Conservation (phyloP, 1,140 invertebrate genomes). For the Drosophila pallidifrons region DNA sequence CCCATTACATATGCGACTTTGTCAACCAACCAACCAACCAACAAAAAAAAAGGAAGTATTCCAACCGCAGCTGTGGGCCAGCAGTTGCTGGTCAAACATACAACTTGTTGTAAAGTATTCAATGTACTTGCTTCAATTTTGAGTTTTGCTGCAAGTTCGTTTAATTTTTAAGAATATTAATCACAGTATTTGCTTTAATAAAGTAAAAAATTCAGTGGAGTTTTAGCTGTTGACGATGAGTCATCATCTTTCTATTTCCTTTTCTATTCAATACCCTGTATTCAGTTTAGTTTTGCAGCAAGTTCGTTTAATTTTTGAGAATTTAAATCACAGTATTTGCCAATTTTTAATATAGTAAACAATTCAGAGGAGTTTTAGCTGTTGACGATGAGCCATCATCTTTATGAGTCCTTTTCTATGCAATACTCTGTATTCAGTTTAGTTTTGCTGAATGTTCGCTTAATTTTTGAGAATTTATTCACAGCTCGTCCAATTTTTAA, state of each 20-base stretch:
- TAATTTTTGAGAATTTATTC: too few relatives aligned
- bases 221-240: too few relatives aligned
- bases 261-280: constrained; percentile 3
- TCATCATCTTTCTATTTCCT: not conserved
- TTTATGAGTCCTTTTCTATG: not conserved
- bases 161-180: too few relatives aligned
- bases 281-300: constrained; percentile 12
- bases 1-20: constrained; percentile 73
- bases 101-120: not conserved
- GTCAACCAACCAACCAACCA: constrained; percentile 30
- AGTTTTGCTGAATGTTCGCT: too few relatives aligned
- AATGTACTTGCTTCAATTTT: not conserved
- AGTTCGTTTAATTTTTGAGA: not conserved
- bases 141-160: not conserved
- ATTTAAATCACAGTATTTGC: constrained; percentile 3
- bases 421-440: not conserved
- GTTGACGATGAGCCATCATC: too few relatives aligned
- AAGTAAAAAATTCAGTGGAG: too few relatives aligned
- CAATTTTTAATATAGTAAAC: not conserved
- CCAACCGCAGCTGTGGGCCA: constrained; percentile 60
- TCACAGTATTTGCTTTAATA: too few relatives aligned
- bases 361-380: constrained; percentile 8
- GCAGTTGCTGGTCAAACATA: constrained; percentile 34
- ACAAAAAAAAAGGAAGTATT: constrained; percentile 27
- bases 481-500: not conserved